phyloP scores from a whole-genome alignment of 2,797 vertebrate species.

The Eulemur coronatus region DNA sequence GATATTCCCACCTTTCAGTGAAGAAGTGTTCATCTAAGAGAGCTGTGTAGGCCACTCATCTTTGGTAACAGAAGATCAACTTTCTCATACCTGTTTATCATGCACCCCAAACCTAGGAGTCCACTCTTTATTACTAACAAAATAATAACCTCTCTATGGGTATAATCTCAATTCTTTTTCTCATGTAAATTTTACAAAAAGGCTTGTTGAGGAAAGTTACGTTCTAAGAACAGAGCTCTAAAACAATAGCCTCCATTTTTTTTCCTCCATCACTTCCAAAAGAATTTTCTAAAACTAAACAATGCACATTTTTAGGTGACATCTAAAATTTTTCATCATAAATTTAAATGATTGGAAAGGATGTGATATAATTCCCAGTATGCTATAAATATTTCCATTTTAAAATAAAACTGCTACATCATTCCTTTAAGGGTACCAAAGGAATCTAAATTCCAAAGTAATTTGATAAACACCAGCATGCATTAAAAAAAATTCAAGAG shows the following conservation, averaged over 20 bases:
- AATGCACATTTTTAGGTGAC: neutral
- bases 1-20: neutral
- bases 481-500: neutral
- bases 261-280: neutral
- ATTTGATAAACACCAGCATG: neutral
- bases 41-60: neutral
- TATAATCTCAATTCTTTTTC: neutral
- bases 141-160: neutral
- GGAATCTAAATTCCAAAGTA: neutral
- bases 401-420: neutral
- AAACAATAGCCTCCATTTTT: neutral
- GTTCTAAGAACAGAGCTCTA: neutral
- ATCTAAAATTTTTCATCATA: neutral
- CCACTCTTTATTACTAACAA: neutral
- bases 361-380: neutral
- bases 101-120: neutral
- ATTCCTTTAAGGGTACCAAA: neutral
- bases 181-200: neutral
- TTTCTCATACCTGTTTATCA: neutral
- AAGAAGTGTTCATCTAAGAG: neutral
- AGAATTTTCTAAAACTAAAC: neutral
- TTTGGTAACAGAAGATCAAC: neutral
- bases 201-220: neutral
- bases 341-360: neutral
- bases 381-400: neutral